phyloP scores from a whole-genome alignment of 2,113 vertebrate species.

The Antennarius striatus region DNA sequence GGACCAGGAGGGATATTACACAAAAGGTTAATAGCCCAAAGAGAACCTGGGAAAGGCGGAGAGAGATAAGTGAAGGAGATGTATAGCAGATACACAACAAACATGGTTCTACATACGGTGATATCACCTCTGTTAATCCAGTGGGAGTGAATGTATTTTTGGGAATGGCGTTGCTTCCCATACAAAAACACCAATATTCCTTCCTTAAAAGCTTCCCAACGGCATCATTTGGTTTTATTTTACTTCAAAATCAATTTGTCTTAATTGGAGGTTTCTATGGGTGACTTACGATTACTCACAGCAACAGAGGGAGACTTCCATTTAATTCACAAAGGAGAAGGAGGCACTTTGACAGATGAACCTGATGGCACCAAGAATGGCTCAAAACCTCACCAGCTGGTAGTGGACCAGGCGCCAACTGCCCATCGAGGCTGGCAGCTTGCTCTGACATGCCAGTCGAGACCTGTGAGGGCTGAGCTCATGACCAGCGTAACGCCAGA shows the following conservation, averaged over 20 bases:
- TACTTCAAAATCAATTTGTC: not conserved
- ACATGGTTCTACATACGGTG: not conserved
- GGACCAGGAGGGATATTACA: slow-evolving; percentile 12
- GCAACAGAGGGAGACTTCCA: slow-evolving; percentile 37
- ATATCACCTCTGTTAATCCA: slow-evolving; percentile 8
- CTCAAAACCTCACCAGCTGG: slow-evolving; percentile 76
- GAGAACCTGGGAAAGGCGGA: slow-evolving; percentile 18
- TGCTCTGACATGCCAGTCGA: slow-evolving; percentile 74
- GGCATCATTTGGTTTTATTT: slow-evolving; percentile 2
- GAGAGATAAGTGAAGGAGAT: slow-evolving; percentile 43
- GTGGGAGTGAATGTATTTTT: slow-evolving; percentile 3
- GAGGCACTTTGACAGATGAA: slow-evolving; percentile 66
- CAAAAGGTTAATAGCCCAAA: slow-evolving; percentile 48
- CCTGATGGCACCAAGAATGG: slow-evolving; percentile 60
- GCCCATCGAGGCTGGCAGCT: slow-evolving; percentile 74
- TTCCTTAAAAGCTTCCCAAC: slow-evolving; percentile 15
- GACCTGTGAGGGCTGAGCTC: slow-evolving; percentile 67
- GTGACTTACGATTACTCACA: slow-evolving; percentile 37
- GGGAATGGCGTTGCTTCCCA: not conserved
- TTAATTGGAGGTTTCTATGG: slow-evolving; percentile 34
- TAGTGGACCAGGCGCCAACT: slow-evolving; percentile 73
- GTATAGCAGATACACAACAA: slow-evolving; percentile 7
- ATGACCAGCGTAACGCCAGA: slow-evolving; percentile 67
- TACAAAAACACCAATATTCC: not conserved
- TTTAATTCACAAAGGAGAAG: slow-evolving; percentile 43